phyloP scores from a whole-genome alignment of 2,113 vertebrate genomes.

The Neolamprologus cancellatus region DNA sequence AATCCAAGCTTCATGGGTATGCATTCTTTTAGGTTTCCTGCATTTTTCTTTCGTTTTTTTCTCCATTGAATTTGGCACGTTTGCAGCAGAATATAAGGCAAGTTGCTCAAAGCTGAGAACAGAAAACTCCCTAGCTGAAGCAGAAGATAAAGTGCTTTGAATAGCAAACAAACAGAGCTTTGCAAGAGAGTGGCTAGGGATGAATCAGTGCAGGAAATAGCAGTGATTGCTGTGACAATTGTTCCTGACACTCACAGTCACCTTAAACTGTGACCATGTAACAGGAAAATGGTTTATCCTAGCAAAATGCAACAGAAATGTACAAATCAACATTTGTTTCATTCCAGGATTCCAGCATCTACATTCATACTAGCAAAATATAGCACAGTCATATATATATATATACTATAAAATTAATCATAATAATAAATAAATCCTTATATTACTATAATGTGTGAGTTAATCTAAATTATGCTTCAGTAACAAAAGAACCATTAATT shows the following conservation, averaged over 20 bases:
- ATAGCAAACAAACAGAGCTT: slow-evolving; percentile 31
- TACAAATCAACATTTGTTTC: not conserved
- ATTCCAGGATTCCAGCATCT: not conserved
- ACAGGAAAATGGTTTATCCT: not conserved
- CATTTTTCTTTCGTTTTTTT: not conserved
- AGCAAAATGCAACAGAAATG: not conserved
- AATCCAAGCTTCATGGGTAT: not conserved
- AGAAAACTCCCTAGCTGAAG: slow-evolving; percentile 22
- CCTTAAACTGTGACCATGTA: not conserved
- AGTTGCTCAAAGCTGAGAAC: slow-evolving; percentile 6
- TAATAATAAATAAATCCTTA: not conserved
- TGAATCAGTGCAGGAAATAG: slow-evolving; percentile 3
- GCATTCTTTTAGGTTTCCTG: not conserved
- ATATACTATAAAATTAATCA: not conserved
- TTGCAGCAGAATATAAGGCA: not conserved
- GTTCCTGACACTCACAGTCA: slow-evolving; percentile 7
- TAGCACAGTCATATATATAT: not conserved
- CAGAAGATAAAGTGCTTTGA: slow-evolving; percentile 36
- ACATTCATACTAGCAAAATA: not conserved
- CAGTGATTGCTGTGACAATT: not conserved
- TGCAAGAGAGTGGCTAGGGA: not conserved
- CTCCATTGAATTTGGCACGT: slow-evolving; percentile 22
- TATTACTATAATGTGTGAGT: not conserved
- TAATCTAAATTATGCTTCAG: not conserved
- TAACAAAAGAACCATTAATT: not conserved